Evolutionary conservation across 2,888 invertebrate species (phyloP).

Genomic region (Dicycla oo): DNA sequence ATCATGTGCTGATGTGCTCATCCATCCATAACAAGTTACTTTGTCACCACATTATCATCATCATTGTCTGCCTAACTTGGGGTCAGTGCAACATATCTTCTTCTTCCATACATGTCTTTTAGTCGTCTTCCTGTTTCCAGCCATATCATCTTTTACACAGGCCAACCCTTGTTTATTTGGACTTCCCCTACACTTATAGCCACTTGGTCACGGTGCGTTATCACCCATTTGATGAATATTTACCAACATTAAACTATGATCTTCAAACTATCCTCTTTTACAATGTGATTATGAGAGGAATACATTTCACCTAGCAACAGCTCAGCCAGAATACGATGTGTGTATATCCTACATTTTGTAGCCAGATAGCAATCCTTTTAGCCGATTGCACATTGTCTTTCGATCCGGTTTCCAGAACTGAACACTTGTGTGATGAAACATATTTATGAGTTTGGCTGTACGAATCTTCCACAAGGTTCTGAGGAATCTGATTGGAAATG

Average conservation of each 20-base stretch:
- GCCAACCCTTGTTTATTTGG: no score
- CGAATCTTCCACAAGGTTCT: background rate
- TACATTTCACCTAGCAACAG: conserved; percentile 9
- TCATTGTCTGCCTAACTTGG: no score
- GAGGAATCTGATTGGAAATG: background rate
- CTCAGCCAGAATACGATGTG: background rate
- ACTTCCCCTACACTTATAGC: no score
- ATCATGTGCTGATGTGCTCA: background rate
- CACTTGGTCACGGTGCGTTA: no score
- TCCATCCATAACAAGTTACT: background rate
- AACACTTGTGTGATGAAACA: conserved; percentile 23
- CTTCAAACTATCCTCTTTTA: background rate
- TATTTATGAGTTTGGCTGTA: conserved; percentile 31
- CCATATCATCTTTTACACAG: no score
- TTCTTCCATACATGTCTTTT: no score
- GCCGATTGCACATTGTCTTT: conserved; percentile 55
- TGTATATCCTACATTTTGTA: conserved; percentile 42
- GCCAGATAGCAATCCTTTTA: conserved; percentile 52
- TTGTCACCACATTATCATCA: no score
- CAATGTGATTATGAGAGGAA: background rate
- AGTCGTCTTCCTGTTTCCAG: no score
- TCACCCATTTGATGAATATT: background rate
- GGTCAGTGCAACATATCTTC: no score
- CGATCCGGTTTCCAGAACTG: conserved; percentile 13
- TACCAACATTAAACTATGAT: background rate